Base-by-base conservation (phyloP, 2,888 invertebrate genomes). In the Parasteatoda lunata region DNA sequence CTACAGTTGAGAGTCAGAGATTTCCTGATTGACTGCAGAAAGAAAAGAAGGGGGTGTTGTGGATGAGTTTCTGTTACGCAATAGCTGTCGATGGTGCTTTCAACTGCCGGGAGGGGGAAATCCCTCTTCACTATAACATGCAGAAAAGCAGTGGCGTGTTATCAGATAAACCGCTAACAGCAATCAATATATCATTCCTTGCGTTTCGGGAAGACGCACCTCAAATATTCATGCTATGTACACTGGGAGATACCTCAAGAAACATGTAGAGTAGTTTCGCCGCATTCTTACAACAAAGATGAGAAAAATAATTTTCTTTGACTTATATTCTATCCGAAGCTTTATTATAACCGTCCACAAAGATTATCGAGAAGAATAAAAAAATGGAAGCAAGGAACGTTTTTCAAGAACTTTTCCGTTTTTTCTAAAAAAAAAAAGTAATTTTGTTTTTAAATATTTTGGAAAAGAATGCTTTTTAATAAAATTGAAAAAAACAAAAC, bases 221-320 rank as follows among this genome's bases (percentile, higher is more conserved):
- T 87, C 81, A 87, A 87, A 87, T 87, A 87, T 87, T 87, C 86
- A 87, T 87, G 73, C 59, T 82, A 66, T 76, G 80, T 71, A 72
- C 68, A 66, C 66, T 77, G 64, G 70, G n/a, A 76, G 77, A 73
- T 72, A 48, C 68, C n/a, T 45, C 45, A 30, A 72, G 75, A 15
- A 66, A 49, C 77, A 66, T 68, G 15, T n/a, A 49, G 52, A 66
- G 77, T 54, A 52, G 51, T 6, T 65, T 13, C 4, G 51, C 13
- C 45, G 71, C 15, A 71, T 70, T 64, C 48, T 45, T 64, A 47
- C 75, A 75, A 64, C 47, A 52, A 65, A 71, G 82, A 76, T 54
- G 45, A 76, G 65, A 45, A 77, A 84, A 73, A 78, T 77, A 72
- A 77, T 77, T 71, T 84, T 84, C 69, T 73, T 68, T 78, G 78